Conservation (phyloP, 2,113 vertebrate species). For the Hemiscyllium ocellatum region DNA sequence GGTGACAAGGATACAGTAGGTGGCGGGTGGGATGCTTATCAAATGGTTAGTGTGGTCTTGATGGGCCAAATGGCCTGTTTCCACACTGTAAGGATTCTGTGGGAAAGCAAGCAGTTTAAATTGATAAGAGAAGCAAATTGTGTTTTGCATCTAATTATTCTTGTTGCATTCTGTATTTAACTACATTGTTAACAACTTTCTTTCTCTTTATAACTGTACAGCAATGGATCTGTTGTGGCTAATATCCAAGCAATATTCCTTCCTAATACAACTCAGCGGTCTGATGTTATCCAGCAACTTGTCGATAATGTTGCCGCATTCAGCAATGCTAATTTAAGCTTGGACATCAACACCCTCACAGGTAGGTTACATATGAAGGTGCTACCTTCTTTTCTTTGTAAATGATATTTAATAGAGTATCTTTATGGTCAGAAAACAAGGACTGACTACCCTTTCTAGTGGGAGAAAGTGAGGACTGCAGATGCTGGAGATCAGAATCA, state of each 20-base stretch:
- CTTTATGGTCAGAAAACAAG: background rate
- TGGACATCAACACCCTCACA: background rate
- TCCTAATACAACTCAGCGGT: accelerated
- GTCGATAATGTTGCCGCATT: background rate
- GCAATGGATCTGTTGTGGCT: background rate
- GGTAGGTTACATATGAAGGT: background rate
- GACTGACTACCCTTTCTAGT: background rate
- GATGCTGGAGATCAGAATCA: no score
- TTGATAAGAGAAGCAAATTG: no score
- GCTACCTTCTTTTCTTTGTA: background rate
- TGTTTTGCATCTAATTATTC: no score
- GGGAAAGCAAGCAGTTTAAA: no score
- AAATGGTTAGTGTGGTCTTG: no score
- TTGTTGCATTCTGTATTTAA: no score
- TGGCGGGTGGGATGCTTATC: no score
- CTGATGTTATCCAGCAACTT: background rate
- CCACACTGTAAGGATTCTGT: no score
- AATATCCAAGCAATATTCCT: accelerated
- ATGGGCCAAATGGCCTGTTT: no score
- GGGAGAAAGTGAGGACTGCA: background rate
- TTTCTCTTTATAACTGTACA: background rate
- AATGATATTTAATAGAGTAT: background rate
- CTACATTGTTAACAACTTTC: background rate
- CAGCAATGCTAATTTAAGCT: accelerated
- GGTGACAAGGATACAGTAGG: no score